A percentile compares a stretch with the other conserved stretches of the same genome.
Conservation (phyloP, 2,113 vertebrate species). For the Montifringilla adamsi region DNA sequence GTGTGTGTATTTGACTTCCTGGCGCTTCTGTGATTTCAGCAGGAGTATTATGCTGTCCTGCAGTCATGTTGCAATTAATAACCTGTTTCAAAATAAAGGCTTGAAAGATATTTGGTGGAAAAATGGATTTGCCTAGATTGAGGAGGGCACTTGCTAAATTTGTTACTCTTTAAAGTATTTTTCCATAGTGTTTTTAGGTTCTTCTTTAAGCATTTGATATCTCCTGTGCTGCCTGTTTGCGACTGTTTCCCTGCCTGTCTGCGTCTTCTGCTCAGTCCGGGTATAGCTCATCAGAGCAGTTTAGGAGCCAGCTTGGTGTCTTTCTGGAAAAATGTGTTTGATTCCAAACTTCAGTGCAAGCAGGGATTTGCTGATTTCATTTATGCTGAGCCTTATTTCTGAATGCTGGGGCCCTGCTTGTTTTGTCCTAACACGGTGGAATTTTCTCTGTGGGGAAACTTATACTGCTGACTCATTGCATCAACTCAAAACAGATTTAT, state of each 20-base stretch:
- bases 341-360: slow-evolving; percentile 8
- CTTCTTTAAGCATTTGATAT: background rate
- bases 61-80: background rate
- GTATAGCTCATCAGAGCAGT: background rate
- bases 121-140: background rate
- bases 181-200: background rate
- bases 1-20: background rate
- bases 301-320: background rate
- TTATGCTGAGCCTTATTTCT: slow-evolving; percentile 47
- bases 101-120: background rate
- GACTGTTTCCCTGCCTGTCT: background rate
- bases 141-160: background rate
- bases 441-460: slow-evolving; percentile 57
- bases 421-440: slow-evolving; percentile 16
- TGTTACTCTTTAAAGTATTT: background rate
- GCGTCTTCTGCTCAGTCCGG: background rate
- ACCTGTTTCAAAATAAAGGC: background rate
- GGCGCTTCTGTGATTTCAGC: background rate
- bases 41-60: background rate
- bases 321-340: slow-evolving; percentile 2
- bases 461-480: slow-evolving; percentile 56
- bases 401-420: background rate
- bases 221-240: background rate
- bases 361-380: slow-evolving; percentile 47
- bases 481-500: slow-evolving; percentile 36